phyloP scores from a whole-genome alignment of 2,888 invertebrate genomes.

The Mythimna albipuncta region DNA sequence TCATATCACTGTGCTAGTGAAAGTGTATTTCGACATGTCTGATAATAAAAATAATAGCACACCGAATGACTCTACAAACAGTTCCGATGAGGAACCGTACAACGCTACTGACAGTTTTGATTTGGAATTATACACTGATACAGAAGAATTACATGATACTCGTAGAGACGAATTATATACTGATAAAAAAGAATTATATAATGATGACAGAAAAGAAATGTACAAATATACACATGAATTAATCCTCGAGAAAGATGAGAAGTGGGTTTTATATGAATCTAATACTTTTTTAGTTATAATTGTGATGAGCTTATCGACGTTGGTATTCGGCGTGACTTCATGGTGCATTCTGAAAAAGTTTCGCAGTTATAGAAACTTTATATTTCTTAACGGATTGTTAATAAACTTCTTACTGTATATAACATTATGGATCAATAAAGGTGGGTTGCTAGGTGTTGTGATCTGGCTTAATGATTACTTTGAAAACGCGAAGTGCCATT shows the following conservation, averaged over 20 bases:
- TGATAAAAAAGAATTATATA: neutral
- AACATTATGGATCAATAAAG: no score
- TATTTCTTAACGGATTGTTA: conserved; percentile 9
- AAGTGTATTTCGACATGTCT: conserved; percentile 3
- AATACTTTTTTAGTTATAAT: no score
- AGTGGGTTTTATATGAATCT: no score
- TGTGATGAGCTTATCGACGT: neutral
- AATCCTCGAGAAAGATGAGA: no score
- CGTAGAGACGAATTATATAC: no score
- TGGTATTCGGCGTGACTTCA: neutral
- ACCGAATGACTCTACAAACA: neutral
- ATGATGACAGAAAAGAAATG: neutral
- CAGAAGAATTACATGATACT: neutral
- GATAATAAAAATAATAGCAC: neutral
- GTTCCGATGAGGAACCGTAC: neutral
- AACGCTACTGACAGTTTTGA: neutral
- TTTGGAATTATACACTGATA: neutral
- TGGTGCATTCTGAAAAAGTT: conserved; percentile 1
- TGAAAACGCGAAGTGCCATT: conserved; percentile 1
- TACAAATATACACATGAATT: neutral
- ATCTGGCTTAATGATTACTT: neutral
- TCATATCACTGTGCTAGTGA: neutral
- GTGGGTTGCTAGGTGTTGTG: fast-evolving
- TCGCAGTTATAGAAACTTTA: conserved; percentile 6
- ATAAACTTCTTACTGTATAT: neutral